Conservation (phyloP, 1,140 invertebrate species). For the Hypsibius dujardini region DNA sequence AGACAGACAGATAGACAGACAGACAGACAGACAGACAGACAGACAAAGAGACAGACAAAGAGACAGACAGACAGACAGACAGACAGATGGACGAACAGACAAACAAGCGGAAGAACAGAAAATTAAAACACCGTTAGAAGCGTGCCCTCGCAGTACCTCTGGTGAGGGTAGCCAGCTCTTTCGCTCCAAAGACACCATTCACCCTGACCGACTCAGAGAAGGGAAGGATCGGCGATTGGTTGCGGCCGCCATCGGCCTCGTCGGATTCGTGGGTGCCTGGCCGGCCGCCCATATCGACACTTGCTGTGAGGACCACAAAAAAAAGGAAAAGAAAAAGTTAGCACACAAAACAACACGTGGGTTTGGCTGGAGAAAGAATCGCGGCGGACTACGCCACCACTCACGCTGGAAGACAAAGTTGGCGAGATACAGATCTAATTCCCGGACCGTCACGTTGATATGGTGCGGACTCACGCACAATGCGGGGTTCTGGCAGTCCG, state of each 20-base stretch:
- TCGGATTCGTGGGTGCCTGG: neutral
- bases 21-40: no score
- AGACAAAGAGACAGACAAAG: no score
- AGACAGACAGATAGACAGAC: no score
- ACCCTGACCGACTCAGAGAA: neutral
- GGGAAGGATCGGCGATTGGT: neutral
- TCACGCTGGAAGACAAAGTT: conserved; percentile 66
- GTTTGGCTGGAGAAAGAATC: neutral
- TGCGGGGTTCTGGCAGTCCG: conserved; percentile 81
- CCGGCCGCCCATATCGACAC: neutral
- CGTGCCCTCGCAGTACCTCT: neutral
- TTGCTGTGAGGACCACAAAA: neutral
- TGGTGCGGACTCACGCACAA: conserved; percentile 99
- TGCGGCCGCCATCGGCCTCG: neutral
- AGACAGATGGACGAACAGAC: no score
- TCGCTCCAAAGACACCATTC: conserved; percentile 1
- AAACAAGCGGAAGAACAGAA: no score
- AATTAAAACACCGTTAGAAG: no score
- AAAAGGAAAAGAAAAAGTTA: neutral
- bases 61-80: no score
- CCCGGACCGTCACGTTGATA: conserved; percentile 95
- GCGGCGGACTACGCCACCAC: neutral
- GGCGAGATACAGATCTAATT: conserved; percentile 91
- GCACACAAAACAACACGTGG: neutral
- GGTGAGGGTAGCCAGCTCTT: neutral